A percentile compares a stretch with the other conserved stretches of the same genome.
phyloP scores from a whole-genome alignment of 1,140 invertebrate genomes.

The Luehdorfia chinensis region DNA sequence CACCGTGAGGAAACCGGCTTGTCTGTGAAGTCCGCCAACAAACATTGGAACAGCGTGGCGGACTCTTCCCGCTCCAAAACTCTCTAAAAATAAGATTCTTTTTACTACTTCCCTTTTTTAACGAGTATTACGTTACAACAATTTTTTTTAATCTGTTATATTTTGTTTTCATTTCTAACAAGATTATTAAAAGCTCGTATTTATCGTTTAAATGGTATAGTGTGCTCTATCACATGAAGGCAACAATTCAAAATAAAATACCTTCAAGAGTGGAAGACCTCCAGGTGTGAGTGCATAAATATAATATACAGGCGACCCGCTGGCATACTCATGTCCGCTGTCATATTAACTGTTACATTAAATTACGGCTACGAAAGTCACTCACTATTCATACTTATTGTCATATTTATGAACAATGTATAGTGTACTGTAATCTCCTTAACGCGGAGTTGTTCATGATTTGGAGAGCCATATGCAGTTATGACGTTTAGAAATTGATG shows the following conservation, averaged over 20 bases:
- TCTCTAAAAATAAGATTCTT: no score
- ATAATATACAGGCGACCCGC: conserved; percentile 67
- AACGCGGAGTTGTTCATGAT: conserved; percentile 19
- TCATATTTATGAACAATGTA: conserved; percentile 26
- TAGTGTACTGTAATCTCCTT: conserved; percentile 20
- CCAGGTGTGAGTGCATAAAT: conserved; percentile 74
- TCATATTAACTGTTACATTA: conserved; percentile 77
- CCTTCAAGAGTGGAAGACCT: conserved; percentile 50
- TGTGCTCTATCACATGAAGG: conserved; percentile 56
- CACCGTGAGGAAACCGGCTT: no score
- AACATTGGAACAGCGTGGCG: no score
- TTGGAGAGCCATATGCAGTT: conserved; percentile 9
- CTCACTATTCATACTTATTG: conserved; percentile 58
- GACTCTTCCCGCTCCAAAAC: no score
- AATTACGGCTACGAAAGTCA: conserved; percentile 68
- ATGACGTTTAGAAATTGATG: conserved; percentile 25
- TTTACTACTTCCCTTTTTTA: no score
- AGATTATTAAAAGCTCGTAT: no score
- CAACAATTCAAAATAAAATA: conserved; percentile 63
- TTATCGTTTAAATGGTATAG: no score
- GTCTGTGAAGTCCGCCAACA: no score
- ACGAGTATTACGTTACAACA: no score
- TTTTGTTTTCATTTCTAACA: no score
- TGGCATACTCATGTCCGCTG: conserved; percentile 70
- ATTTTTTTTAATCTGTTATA: no score